Conservation (phyloP, 1,140 invertebrate genomes). For the Leptinotarsa texana region DNA sequence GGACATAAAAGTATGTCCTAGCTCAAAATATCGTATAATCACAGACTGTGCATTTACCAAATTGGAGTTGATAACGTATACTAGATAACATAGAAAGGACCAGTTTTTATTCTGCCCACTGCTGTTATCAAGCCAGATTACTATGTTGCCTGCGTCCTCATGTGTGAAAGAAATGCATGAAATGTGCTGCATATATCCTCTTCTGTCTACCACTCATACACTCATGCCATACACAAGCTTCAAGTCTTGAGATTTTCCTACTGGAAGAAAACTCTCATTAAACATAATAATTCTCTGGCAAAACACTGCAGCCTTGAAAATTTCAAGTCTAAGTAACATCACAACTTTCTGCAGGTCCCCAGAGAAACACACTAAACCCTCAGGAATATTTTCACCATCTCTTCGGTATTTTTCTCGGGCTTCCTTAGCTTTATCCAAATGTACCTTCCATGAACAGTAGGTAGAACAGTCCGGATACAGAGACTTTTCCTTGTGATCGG, state of each 20-base stretch:
- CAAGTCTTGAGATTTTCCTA: conserved; percentile 21
- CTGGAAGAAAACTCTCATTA: conserved; percentile 43
- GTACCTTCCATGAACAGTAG: neutral
- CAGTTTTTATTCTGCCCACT: neutral
- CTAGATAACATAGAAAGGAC: neutral
- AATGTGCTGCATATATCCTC: conserved; percentile 38
- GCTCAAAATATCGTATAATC: neutral
- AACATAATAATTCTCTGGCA: conserved; percentile 39
- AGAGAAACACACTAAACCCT: conserved; percentile 22
- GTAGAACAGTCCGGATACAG: neutral
- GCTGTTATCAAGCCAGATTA: neutral
- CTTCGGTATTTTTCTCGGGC: neutral
- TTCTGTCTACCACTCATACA: conserved; percentile 25
- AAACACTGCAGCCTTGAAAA: conserved; percentile 42
- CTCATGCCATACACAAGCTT: conserved; percentile 42
- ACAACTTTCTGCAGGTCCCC: conserved; percentile 49
- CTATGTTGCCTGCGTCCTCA: neutral
- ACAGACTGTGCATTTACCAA: neutral
- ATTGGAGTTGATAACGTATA: neutral
- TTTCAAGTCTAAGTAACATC: conserved; percentile 48
- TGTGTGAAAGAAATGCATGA: neutral
- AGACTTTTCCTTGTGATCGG: neutral
- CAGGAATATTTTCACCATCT: neutral
- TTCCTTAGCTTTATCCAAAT: neutral
- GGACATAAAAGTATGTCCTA: neutral